Evolutionary conservation across 30 jellyfish, hydroid and myxozoan species (phyloP), one percentile per base, ranked within the genome.

Genomic region (Kudoa iwatai): DNA sequence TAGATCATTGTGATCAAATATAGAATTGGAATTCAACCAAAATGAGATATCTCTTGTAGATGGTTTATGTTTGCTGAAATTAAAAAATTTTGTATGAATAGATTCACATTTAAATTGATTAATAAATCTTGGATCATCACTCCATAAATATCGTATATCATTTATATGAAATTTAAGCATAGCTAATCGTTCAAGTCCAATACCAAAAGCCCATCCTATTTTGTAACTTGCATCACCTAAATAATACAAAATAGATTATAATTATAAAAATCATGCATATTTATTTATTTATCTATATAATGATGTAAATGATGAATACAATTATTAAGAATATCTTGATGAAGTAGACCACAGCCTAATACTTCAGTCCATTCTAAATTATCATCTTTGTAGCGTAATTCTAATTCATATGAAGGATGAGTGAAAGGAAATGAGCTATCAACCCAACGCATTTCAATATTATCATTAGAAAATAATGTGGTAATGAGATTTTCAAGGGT

Each of bases 191-290:
- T 79, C 98, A 1, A 79, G 71, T 17, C 98, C 98, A 17, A 79
- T 82, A 11, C 98, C 98, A 58, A 63, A 79, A 0, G 98, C 98
- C 88, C 88, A 79, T 3, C 98, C 98, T 44, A 63, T 64, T 48
- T 50, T 48, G 56, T 64, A 83, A 34, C 50, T 23, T 21, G 88
- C 77, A 10, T 88, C 98, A 51, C 87, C 98, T 79, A 42, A 30
- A 44, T 28, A 28, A 28, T 28, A 13, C 36, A 7, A 6, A 28
- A 28, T 28, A 28, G n/a, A n/a, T n/a, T n/a, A n/a, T n/a, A n/a
- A n/a, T n/a, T n/a, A n/a, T n/a, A n/a, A n/a, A n/a, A n/a, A n/a
- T n/a, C n/a, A n/a, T n/a, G n/a, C n/a, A n/a, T n/a, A n/a, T n/a
- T n/a, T n/a, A n/a, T n/a, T n/a, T n/a, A n/a, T n/a, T n/a, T n/a